Conservation (phyloP, 1,140 invertebrate species). For the Eupristina koningsbergeri region DNA sequence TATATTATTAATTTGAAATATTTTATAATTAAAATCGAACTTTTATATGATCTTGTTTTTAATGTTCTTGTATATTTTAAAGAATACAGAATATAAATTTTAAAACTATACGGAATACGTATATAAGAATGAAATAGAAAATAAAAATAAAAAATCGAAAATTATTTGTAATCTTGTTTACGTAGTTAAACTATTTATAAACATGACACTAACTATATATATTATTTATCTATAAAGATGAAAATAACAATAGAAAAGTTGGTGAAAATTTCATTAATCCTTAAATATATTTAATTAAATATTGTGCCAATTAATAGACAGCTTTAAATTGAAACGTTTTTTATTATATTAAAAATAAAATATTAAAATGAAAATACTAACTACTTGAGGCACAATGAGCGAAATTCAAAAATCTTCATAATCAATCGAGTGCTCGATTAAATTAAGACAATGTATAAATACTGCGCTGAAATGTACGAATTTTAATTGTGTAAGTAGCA, state of each 20-base stretch:
- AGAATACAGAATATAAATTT: slow-evolving; percentile 20
- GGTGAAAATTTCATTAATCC: slow-evolving; percentile 22
- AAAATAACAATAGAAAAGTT: not conserved
- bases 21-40: slow-evolving; percentile 14
- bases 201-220: not conserved
- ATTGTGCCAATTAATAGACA: slow-evolving; percentile 51
- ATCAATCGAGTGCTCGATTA: slow-evolving; percentile 21
- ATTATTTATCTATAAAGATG: not conserved
- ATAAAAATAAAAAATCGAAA: slow-evolving; percentile 11
- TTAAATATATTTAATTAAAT: slow-evolving; percentile 43
- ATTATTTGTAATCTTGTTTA: slow-evolving; percentile 8
- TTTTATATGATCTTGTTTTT: slow-evolving; percentile 40
- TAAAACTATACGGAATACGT: slow-evolving; percentile 1
- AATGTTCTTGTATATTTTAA: slow-evolving; percentile 29
- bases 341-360: slow-evolving; percentile 28
- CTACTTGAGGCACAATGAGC: slow-evolving; percentile 30
- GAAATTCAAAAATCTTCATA: slow-evolving; percentile 34
- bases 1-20: slow-evolving; percentile 29
- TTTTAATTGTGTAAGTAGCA: not conserved
- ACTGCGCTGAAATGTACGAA: slow-evolving; percentile 16
- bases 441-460: slow-evolving; percentile 10
- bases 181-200: not conserved
- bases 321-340: slow-evolving; percentile 43
- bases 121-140: slow-evolving; percentile 1
- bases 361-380: slow-evolving; percentile 24